Percentiles rank a stretch among this genome's conserved stretches.
phyloP scores from a whole-genome alignment of 2,113 vertebrate genomes.

The Scopus umbretta region DNA sequence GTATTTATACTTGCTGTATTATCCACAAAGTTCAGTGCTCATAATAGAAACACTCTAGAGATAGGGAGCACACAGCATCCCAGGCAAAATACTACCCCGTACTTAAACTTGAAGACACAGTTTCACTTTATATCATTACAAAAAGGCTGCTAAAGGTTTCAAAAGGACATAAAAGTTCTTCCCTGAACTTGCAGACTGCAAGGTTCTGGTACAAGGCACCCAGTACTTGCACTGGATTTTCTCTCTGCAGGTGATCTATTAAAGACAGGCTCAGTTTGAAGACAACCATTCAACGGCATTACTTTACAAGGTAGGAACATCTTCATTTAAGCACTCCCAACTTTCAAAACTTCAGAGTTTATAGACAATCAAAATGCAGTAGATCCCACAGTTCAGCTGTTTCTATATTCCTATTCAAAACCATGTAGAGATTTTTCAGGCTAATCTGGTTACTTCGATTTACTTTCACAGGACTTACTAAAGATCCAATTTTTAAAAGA shows the following conservation, averaged over 20 bases:
- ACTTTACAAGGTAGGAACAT: not conserved
- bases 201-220: not conserved
- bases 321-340: not conserved
- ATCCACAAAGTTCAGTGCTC: not conserved
- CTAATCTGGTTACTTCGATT: not conserved
- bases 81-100: not conserved
- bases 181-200: not conserved
- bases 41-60: not conserved
- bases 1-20: not conserved
- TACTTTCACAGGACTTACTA: not conserved
- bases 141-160: not conserved
- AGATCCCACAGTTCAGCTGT: not conserved
- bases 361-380: not conserved
- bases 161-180: not conserved
- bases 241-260: not conserved
- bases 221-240: not conserved
- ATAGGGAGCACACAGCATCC: not conserved
- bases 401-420: not conserved
- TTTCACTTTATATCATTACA: not conserved
- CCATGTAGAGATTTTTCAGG: not conserved
- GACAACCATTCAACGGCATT: not conserved
- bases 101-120: not conserved
- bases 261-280: not conserved
- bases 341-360: not conserved
- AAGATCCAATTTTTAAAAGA: not conserved